Conservation (phyloP, 2,113 vertebrate species). For the Orycteropus afer region DNA sequence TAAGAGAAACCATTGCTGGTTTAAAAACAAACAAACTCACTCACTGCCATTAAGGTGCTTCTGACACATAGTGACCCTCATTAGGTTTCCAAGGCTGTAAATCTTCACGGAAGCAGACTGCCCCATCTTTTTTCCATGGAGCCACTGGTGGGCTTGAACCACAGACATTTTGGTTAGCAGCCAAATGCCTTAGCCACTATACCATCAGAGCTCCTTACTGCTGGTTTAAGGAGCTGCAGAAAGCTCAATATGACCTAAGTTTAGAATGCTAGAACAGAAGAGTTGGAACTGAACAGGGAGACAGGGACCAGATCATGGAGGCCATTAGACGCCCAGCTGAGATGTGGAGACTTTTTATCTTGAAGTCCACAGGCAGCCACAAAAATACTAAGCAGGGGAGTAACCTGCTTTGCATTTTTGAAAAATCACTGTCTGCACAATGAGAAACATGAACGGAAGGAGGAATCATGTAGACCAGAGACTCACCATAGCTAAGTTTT, state of each 20-base stretch:
- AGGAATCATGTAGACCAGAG: not conserved
- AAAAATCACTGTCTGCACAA: conserved; percentile 27
- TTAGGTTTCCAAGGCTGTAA: too few relatives aligned
- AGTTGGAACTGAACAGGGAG: not conserved
- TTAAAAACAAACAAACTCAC: not conserved
- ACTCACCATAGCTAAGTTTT: not conserved
- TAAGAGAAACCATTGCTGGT: not conserved
- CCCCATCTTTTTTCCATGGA: too few relatives aligned
- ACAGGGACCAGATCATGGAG: not conserved
- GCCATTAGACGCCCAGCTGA: not conserved
- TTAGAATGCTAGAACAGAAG: not conserved
- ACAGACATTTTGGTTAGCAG: too few relatives aligned
- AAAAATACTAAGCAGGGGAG: not conserved
- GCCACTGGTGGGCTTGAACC: too few relatives aligned
- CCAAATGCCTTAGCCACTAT: too few relatives aligned
- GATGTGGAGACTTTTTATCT: not conserved
- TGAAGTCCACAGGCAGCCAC: not conserved
- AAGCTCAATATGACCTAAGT: too few relatives aligned
- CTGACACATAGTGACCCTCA: too few relatives aligned
- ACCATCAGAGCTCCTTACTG: too few relatives aligned
- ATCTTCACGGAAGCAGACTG: too few relatives aligned
- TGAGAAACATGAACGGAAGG: not conserved
- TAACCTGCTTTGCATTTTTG: conserved; percentile 8
- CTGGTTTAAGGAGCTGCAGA: too few relatives aligned
- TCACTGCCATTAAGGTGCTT: too few relatives aligned